A percentile compares a stretch with the other conserved stretches of the same genome.
Conservation (phyloP, 2,888 invertebrate genomes). For the Eupeodes luniger region DNA sequence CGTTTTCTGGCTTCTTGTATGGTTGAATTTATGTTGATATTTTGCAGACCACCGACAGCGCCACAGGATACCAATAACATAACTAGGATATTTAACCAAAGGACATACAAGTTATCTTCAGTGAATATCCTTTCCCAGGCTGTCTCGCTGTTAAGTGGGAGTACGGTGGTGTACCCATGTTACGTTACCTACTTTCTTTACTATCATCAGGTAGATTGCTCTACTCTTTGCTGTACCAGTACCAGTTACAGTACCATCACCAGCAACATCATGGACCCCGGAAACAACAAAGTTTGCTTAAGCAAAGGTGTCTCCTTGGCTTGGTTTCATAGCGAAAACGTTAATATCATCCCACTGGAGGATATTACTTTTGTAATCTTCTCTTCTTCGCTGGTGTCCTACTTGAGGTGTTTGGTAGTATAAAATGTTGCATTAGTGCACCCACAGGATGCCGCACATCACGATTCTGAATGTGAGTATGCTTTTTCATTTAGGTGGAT, state of each 20-base stretch:
- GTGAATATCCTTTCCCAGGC: slow-evolving; percentile 42
- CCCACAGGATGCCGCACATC: slow-evolving; percentile 44
- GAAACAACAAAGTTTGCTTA: slow-evolving; percentile 56
- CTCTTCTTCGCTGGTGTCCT: slow-evolving; percentile 35
- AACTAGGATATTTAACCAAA: slow-evolving; percentile 70
- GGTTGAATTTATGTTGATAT: slow-evolving; percentile 48
- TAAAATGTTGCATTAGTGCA: slow-evolving; percentile 62
- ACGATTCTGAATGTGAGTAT: slow-evolving; percentile 29
- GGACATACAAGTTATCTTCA: slow-evolving; percentile 64
- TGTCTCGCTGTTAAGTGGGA: not conserved
- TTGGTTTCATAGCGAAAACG: slow-evolving; percentile 39
- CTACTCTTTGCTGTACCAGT: not conserved
- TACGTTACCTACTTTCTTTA: not conserved
- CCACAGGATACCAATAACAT: slow-evolving; percentile 69
- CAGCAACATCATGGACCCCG: slow-evolving; percentile 31
- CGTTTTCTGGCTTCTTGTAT: not conserved
- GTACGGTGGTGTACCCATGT: not conserved
- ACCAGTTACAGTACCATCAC: too few species aligned
- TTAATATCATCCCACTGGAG: slow-evolving; percentile 61
- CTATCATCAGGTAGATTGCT: not conserved
- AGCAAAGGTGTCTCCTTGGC: slow-evolving; percentile 48
- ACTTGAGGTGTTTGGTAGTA: slow-evolving; percentile 38
- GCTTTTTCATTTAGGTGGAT: slow-evolving; percentile 43
- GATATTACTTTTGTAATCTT: slow-evolving; percentile 72
- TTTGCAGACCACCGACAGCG: slow-evolving; percentile 45